Base-by-base conservation (phyloP, 2,888 invertebrate genomes). In the Cancer borealis region DNA sequence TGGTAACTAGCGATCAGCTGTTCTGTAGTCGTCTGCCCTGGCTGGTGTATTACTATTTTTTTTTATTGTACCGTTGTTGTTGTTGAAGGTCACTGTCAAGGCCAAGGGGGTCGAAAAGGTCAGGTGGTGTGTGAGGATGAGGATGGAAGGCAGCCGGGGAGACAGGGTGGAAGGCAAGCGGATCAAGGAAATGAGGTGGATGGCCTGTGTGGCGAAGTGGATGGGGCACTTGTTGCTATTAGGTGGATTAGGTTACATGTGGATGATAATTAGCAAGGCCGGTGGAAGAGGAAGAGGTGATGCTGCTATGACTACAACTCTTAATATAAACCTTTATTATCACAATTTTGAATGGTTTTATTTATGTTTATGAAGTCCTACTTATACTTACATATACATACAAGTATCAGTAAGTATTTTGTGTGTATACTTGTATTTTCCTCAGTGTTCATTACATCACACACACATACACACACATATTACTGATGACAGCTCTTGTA, bases 1-100 rank as follows among this genome's bases (percentile, higher is more conserved):
- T 73, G 90, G 47, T 54, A 14, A 39, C 30, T 89, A 30, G 87
- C 91, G 87, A 91, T 93, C 87, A 93, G 93, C 91, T 93, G 93
- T 93, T 93, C 21, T 17, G 90, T 54, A 21, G 92, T 92, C 92
- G 93, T 93, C 93, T 93, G 93, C 93, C 87, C 47, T 39, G 4
- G 10, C 26, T 17, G 17, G 14, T 26, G 47, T 66, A 47, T 91
- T 5, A 21, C 39, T 30, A 30, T 91, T 6, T 84, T 26, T 91
- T 66, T 30, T 60, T 30, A 26, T 91, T 4, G 12, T 30, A 21
- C 4, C 12, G n/a, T 73, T 45, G 54, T 45, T 8, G 54, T 10
- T 17, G 17, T 39, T 30, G 47, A 91, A 93, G 93, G 93, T 90
- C 93, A 93, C 54, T 47, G 54, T 17, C 89, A 91, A 93, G 93